These are phyloP conservation scores for Therioaphis trifolii DNA, from an alignment of 2,888 invertebrate species.

Conservation along the genomic window DNA sequence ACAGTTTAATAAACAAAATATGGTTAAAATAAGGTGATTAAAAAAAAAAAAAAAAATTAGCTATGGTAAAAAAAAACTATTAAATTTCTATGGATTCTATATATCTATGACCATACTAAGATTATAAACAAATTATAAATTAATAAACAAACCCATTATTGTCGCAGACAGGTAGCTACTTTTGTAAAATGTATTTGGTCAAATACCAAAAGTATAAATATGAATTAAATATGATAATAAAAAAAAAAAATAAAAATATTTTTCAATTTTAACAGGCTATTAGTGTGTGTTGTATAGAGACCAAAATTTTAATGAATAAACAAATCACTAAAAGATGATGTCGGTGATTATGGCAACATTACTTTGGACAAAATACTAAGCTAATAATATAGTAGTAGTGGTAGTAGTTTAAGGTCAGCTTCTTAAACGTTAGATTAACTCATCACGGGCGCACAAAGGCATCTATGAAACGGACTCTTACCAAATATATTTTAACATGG, in stretches of 20 bases:
- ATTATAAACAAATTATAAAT: background rate
- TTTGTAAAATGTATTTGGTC: background rate
- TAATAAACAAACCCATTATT: background rate
- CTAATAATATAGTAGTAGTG: background rate
- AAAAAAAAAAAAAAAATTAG: background rate
- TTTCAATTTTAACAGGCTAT: no score
- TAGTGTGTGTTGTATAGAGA: no score
- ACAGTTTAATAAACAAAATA: background rate
- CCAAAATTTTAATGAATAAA: no score
- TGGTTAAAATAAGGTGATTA: background rate
- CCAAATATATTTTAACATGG: constrained; percentile 55
- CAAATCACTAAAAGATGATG: no score
- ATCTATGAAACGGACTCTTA: constrained; percentile 43
- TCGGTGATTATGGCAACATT: background rate
- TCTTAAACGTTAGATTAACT: background rate
- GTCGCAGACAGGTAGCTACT: background rate
- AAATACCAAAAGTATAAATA: background rate
- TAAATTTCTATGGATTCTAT: constrained; percentile 36
- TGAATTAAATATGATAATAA: background rate
- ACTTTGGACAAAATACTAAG: background rate
- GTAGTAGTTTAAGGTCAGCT: background rate
- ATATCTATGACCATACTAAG: background rate
- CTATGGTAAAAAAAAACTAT: background rate
- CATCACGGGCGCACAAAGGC: background rate
- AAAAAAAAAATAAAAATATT: no score